Evolutionary conservation across 2,797 vertebrate genomes (phyloP), one percentile per base, ranked within the genome.

Genomic region (Mormyrops boulengeri): DNA sequence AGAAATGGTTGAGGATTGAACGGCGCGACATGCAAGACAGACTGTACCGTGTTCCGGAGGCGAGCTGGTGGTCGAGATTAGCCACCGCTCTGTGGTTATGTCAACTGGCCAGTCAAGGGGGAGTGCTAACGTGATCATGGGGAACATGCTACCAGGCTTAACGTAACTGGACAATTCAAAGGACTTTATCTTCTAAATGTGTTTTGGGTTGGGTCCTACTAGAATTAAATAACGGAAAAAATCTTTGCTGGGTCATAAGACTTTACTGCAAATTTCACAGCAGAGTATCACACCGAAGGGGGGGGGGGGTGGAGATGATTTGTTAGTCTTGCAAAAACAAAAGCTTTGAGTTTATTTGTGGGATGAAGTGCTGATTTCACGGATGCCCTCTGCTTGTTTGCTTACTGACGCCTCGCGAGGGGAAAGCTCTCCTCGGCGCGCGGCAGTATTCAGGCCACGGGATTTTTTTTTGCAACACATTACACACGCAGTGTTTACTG

Each of bases 371-470:
- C 73, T 80, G 38, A 80, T 80, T 80, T 38, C 38, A 80, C 12
- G 38, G 73, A 80, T 80, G 66, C 66, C 73, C 73, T 80, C 73
- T 80, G 73, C 73, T 80, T 80, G 73, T 80, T 41, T 80, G 38
- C 38, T 38, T 80, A 19, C 6, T 7, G 73, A 19, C 0, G 38
- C 38, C 34, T 44, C 5, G 38, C 0, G 38, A 44, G 38, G 34
- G 73, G 73, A 30, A 12, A 41, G 38, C 73, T 17, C 38, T 41
- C 34, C 30, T 38, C 14, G 11, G 34, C 6, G 17, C 5, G 4
- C 4, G 34, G 34, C 69, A 14, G 73, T 80, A 44, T 17, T 17
- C 19, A 9, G n/a, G 17, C 17, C 1, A 7, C 17, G 7, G 34
- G 12, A 80, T 60, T 57, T 57, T 14, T 66, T 77, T 73, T 77